These are phyloP conservation scores for Cettia cetti DNA, from an alignment of 2,113 vertebrate species.

Conservation along the genomic window DNA sequence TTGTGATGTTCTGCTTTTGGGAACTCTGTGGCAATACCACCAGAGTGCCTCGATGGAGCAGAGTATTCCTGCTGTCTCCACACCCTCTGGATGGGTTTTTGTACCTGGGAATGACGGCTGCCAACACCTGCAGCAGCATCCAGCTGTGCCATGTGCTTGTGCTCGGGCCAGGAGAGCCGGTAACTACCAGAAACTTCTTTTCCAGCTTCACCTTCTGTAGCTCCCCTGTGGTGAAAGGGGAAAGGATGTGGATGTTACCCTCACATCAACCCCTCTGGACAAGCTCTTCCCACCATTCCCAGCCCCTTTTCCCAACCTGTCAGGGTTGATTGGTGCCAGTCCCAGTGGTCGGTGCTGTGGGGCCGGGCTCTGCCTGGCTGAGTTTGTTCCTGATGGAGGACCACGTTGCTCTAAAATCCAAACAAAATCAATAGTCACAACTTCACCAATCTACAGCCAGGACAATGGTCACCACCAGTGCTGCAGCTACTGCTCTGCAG, in stretches of 20 bases:
- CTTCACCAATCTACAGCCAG: accelerated
- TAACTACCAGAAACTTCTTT: slow-evolving; percentile 64
- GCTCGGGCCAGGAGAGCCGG: slow-evolving; percentile 77
- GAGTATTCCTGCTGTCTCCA: accelerated
- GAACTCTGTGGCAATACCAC: neutral
- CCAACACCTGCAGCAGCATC: slow-evolving; percentile 72
- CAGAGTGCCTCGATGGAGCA: accelerated
- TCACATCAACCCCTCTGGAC: neutral
- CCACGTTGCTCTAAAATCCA: slow-evolving; percentile 80
- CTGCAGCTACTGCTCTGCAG: neutral
- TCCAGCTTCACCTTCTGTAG: slow-evolving; percentile 71
- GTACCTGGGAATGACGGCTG: slow-evolving; percentile 75
- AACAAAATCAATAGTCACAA: neutral
- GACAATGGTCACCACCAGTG: accelerated
- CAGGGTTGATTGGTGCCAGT: slow-evolving; percentile 72
- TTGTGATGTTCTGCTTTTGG: neutral
- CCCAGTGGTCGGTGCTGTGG: slow-evolving; percentile 84
- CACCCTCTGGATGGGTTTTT: neutral
- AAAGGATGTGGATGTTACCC: neutral
- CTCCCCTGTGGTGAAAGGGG: slow-evolving; percentile 62
- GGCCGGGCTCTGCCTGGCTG: slow-evolving; percentile 90
- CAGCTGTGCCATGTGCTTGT: slow-evolving; percentile 71
- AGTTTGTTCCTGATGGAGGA: slow-evolving; percentile 91
- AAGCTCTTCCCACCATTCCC: neutral
- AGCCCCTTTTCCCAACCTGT: slow-evolving; percentile 68